Conservation (phyloP, 2,888 invertebrate species). For the Lasiommata megera region DNA sequence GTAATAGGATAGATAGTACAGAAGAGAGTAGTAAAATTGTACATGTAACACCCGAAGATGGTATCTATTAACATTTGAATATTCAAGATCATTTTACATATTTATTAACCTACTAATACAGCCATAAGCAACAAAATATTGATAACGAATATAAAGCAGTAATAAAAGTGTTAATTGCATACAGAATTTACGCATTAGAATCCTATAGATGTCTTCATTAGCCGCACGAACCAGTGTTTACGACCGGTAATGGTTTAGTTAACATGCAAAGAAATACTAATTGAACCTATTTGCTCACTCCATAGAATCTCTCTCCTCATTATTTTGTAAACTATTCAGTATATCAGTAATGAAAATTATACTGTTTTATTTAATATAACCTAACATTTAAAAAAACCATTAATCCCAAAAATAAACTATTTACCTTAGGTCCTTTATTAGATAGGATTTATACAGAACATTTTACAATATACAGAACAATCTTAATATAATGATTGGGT, state of each 20-base stretch:
- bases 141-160: slow-evolving; percentile 24
- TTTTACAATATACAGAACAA: too few relatives aligned
- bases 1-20: too few relatives aligned
- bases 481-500: too few relatives aligned
- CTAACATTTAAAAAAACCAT: too few relatives aligned
- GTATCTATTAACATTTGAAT: not conserved
- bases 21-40: too few relatives aligned
- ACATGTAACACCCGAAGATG: too few relatives aligned
- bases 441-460: too few relatives aligned
- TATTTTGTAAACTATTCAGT: not conserved
- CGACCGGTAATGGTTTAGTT: slow-evolving; percentile 17
- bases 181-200: slow-evolving; percentile 20
- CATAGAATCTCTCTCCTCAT: not conserved
- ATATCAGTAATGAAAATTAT: too few relatives aligned
- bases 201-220: slow-evolving; percentile 26
- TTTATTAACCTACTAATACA: not conserved
- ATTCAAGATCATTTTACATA: slow-evolving; percentile 4
- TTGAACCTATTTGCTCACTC: slow-evolving; percentile 11
- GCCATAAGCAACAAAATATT: slow-evolving; percentile 14
- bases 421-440: too few relatives aligned
- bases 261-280: slow-evolving; percentile 16
- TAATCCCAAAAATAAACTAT: too few relatives aligned
- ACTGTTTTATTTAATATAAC: too few relatives aligned
- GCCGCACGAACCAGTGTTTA: slow-evolving; percentile 21
- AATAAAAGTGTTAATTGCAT: slow-evolving; percentile 27